These are phyloP conservation scores for Cheilosia grossa DNA, from an alignment of 2,888 invertebrate species.

Conservation along the genomic window DNA sequence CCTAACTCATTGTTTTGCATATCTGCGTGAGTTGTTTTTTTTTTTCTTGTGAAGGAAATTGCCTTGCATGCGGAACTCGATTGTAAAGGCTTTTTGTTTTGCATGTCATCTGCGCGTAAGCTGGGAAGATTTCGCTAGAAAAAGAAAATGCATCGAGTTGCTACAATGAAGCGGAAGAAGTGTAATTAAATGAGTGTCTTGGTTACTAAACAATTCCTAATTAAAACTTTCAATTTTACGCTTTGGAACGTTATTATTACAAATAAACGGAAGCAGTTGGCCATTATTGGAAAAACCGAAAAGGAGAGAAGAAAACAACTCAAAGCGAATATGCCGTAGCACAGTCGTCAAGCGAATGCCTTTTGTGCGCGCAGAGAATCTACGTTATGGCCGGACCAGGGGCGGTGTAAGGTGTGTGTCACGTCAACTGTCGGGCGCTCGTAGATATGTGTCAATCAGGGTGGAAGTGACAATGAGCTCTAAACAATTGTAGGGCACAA, in stretches of 20 bases:
- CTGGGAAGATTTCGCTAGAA: conserved; percentile 34
- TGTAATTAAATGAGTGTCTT: conserved; percentile 20
- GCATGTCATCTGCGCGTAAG: conserved; percentile 14
- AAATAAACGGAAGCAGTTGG: conserved; percentile 40
- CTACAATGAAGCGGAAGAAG: conserved; percentile 36
- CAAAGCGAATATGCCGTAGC: conserved; percentile 10
- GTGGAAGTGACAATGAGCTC: not conserved
- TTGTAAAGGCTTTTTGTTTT: conserved; percentile 26
- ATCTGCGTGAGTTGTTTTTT: conserved; percentile 12
- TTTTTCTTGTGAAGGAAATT: not conserved
- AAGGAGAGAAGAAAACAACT: conserved; percentile 1
- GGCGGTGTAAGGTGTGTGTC: not conserved
- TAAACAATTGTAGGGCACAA: not conserved
- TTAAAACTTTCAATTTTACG: conserved; percentile 43
- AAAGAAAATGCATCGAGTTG: not conserved
- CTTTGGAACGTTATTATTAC: not conserved
- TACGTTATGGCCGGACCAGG: not conserved
- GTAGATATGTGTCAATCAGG: not conserved
- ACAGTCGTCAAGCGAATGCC: conserved; percentile 11
- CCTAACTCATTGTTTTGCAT: conserved; percentile 26
- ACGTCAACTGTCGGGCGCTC: not conserved
- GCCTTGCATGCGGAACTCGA: conserved; percentile 30
- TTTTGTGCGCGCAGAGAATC: conserved; percentile 24
- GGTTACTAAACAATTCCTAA: conserved; percentile 24
- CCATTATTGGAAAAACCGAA: conserved; percentile 43